phyloP scores from a whole-genome alignment of 2,113 vertebrate species.

The Trichechus manatus region DNA sequence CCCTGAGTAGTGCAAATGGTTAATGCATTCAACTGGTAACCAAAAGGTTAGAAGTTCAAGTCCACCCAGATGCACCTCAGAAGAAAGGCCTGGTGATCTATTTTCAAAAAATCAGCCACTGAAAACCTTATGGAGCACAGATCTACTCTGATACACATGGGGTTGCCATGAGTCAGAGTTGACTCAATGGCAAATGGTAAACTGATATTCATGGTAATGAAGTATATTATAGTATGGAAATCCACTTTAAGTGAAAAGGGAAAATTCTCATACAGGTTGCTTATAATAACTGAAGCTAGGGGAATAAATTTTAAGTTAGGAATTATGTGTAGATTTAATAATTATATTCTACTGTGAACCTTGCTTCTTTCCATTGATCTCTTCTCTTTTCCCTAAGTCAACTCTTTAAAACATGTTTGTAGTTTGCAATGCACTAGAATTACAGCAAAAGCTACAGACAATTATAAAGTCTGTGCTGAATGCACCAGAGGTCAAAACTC shows the following conservation, averaged over 20 bases:
- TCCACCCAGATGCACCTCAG: too few species aligned
- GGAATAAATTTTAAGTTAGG: constrained; percentile 60
- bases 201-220: background rate
- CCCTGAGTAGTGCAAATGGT: too few species aligned
- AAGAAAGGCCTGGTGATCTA: too few species aligned
- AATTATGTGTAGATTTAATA: constrained; percentile 30
- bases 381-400: background rate
- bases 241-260: background rate
- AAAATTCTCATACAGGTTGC: constrained; percentile 2
- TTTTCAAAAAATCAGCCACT: too few species aligned
- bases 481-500: background rate
- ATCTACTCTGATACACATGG: too few species aligned
- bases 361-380: constrained; percentile 12
- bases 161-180: too few species aligned
- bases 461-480: constrained; percentile 14
- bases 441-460: constrained; percentile 46
- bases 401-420: constrained; percentile 40
- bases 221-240: background rate
- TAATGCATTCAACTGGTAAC: too few species aligned
- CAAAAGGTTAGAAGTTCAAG: too few species aligned
- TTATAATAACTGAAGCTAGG: background rate
- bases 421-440: background rate
- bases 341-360: constrained; percentile 45
- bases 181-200: too few species aligned
- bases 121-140: too few species aligned